Conservation (phyloP, 1,140 invertebrate genomes). For the Zaprionus ghesquierei region DNA sequence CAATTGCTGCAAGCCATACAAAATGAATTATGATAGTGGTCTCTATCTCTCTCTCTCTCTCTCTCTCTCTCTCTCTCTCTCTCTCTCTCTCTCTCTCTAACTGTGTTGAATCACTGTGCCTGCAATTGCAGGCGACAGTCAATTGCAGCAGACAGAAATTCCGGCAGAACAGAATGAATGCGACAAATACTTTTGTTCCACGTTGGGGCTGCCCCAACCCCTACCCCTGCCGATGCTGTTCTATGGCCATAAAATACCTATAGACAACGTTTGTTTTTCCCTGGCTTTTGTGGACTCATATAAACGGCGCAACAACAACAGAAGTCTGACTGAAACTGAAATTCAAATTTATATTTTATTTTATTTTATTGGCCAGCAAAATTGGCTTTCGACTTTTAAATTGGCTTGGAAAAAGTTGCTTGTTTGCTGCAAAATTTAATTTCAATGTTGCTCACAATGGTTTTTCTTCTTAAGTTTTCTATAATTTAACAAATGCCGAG, state of each 20-base stretch:
- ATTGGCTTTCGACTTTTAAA: constrained; percentile 59
- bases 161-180: constrained; percentile 22
- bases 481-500: neutral
- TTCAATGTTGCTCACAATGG: too few species aligned
- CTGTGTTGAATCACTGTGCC: constrained; percentile 48
- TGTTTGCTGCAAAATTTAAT: constrained; percentile 1
- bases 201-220: constrained; percentile 21
- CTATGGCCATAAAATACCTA: constrained; percentile 8
- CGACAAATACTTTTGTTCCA: constrained; percentile 36
- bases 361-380: constrained; percentile 49
- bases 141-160: constrained; percentile 40
- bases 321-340: constrained; percentile 8
- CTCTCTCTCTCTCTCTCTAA: neutral
- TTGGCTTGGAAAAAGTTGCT: constrained; percentile 47
- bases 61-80: neutral
- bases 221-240: neutral
- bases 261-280: neutral
- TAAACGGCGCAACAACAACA: neutral
- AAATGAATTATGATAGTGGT: constrained; percentile 44
- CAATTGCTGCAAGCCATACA: constrained; percentile 14
- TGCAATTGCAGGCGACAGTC: constrained; percentile 54
- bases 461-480: neutral
- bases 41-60: neutral
- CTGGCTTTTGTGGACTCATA: neutral
- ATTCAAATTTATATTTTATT: constrained; percentile 58